phyloP scores from a whole-genome alignment of 2,797 vertebrate species.

The Aeoliscus strigatus region DNA sequence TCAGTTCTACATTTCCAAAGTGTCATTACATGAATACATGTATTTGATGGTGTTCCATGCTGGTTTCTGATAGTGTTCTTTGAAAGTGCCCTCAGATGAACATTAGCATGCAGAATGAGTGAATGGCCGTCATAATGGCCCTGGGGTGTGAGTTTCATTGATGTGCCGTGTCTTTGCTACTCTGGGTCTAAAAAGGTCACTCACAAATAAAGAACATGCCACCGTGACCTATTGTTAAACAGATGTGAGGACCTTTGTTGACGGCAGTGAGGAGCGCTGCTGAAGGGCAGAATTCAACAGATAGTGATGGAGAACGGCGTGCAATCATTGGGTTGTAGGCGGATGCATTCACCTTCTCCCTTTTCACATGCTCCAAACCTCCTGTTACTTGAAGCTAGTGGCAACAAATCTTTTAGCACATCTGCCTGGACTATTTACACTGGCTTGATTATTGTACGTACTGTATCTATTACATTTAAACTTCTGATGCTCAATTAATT shows the following conservation, averaged over 20 bases:
- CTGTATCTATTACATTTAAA: background rate
- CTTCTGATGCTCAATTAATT: background rate
- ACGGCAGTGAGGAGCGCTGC: conserved; percentile 9
- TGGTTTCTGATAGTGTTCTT: conserved; percentile 24
- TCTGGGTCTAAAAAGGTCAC: conserved; percentile 28
- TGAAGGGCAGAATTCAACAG: conserved; percentile 7
- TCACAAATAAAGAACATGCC: conserved; percentile 16
- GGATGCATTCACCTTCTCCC: conserved; percentile 1
- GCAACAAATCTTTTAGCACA: background rate
- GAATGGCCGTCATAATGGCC: conserved; percentile 20
- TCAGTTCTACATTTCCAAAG: too few species aligned
- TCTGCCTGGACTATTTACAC: background rate
- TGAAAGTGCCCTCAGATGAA: conserved; percentile 27
- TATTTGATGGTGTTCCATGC: conserved; percentile 1
- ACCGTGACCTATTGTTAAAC: conserved; percentile 26
- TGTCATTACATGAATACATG: conserved; percentile 19
- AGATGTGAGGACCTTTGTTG: conserved; percentile 21
- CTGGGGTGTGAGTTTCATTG: conserved; percentile 14
- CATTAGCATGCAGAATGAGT: conserved; percentile 20
- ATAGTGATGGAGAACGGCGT: conserved; percentile 7
- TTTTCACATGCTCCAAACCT: conserved; percentile 2
- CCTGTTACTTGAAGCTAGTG: background rate
- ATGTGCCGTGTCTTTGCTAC: conserved; percentile 14
- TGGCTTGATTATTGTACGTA: background rate
- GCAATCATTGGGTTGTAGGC: conserved; percentile 3